Conservation (phyloP, 2,113 vertebrate genomes). For the Tupaia chinensis region DNA sequence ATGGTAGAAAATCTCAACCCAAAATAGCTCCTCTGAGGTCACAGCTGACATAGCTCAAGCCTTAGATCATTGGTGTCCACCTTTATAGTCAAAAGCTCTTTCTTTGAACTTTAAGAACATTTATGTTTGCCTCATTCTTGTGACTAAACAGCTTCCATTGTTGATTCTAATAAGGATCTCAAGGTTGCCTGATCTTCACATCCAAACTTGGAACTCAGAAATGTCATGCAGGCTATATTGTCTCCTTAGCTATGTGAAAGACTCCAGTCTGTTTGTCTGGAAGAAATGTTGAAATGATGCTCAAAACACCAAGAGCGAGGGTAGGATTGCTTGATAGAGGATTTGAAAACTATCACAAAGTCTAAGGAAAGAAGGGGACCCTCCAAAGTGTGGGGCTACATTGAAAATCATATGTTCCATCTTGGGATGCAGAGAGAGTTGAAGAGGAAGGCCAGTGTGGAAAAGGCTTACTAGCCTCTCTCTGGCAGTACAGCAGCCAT, state of each 20-base stretch:
- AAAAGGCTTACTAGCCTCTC: background rate
- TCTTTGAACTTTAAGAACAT: background rate
- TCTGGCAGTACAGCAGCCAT: background rate
- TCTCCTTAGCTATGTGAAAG: background rate
- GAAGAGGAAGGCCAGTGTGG: background rate
- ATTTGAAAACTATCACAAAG: background rate
- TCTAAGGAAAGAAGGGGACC: background rate
- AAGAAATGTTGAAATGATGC: background rate
- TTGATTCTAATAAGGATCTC: background rate
- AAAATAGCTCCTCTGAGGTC: background rate
- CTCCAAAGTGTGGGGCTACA: background rate
- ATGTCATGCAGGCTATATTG: background rate
- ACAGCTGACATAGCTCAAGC: background rate
- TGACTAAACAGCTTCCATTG: background rate
- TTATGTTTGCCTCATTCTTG: slow-evolving; percentile 2
- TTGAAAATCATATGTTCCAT: background rate
- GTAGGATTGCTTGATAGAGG: background rate
- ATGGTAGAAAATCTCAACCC: background rate
- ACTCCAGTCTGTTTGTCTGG: background rate
- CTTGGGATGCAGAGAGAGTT: background rate
- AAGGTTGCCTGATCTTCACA: background rate
- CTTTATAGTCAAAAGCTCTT: background rate
- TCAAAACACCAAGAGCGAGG: background rate
- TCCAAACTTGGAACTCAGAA: background rate
- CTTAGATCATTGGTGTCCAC: background rate